Evolutionary conservation across 2,888 invertebrate species (phyloP).

Genomic region (Graphium colonna): DNA sequence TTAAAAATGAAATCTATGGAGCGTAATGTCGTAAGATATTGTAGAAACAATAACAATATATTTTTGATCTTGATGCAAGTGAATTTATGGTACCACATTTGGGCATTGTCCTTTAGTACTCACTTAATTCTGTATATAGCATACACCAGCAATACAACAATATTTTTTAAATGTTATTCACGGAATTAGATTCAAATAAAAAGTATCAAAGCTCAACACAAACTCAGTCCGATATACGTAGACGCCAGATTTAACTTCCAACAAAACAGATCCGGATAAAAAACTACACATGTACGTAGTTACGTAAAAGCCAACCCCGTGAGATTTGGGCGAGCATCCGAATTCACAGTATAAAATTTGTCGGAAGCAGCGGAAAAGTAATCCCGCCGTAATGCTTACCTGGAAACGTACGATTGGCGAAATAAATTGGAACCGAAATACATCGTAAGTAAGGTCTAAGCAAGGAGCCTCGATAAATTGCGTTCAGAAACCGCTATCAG

Average conservation of each 20-base stretch:
- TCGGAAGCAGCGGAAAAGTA: conserved; percentile 14
- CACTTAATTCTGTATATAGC: too few species aligned
- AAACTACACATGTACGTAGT: not conserved
- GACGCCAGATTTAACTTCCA: too few species aligned
- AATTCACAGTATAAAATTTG: conserved; percentile 18
- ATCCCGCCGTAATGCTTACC: conserved; percentile 21
- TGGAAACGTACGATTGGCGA: conserved; percentile 22
- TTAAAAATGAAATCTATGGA: too few species aligned
- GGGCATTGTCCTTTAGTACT: too few species aligned
- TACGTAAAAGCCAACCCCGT: not conserved
- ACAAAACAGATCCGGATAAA: not conserved
- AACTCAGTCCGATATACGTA: too few species aligned
- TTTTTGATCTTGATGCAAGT: too few species aligned
- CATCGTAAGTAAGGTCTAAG: conserved; percentile 24
- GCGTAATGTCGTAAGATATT: too few species aligned
- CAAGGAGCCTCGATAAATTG: conserved; percentile 23
- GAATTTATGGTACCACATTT: too few species aligned
- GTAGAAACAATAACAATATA: too few species aligned
- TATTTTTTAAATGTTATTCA: too few species aligned
- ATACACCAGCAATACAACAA: too few species aligned
- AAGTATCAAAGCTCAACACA: not conserved
- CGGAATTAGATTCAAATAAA: not conserved
- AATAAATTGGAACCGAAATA: conserved; percentile 24
- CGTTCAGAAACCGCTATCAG: conserved; percentile 24
- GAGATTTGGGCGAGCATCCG: conserved; percentile 9